Percentiles rank a stretch among this genome's conserved stretches.
Evolutionary conservation across 2,113 vertebrate genomes (phyloP).

Genomic region (Campylomormyrus numenius): DNA sequence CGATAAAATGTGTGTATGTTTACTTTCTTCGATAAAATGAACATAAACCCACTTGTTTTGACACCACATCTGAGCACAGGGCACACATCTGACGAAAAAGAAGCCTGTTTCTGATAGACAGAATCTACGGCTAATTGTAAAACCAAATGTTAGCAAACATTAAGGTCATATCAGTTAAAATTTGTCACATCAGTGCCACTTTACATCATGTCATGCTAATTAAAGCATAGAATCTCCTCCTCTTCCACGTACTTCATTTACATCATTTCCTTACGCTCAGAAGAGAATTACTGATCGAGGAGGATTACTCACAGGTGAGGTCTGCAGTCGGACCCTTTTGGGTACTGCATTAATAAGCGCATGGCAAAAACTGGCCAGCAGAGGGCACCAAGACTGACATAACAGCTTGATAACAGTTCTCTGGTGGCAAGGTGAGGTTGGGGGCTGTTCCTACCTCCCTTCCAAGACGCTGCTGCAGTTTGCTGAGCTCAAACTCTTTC

Average conservation of each 20-base stretch:
- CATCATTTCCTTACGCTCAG: not conserved
- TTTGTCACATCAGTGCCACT: not conserved
- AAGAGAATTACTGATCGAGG: not conserved
- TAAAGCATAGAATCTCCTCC: not conserved
- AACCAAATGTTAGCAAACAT: not conserved
- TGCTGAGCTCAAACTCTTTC: conserved; percentile 97
- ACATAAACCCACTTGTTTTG: too few relatives aligned
- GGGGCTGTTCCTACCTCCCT: conserved; percentile 69
- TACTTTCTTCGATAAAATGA: too few relatives aligned
- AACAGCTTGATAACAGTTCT: not conserved
- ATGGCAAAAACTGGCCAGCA: not conserved
- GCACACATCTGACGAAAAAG: too few relatives aligned
- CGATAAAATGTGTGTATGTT: too few relatives aligned
- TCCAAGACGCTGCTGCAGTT: conserved; percentile 91
- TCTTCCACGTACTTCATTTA: not conserved
- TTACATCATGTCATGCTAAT: not conserved
- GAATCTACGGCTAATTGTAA: not conserved
- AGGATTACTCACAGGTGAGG: not conserved
- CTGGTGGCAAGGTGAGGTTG: not conserved
- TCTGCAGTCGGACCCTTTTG: not conserved
- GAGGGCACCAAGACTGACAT: not conserved
- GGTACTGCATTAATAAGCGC: not conserved
- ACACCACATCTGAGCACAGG: too few relatives aligned
- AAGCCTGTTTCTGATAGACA: not conserved
- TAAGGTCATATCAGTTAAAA: not conserved